These are phyloP conservation scores for Craniophora ligustri DNA, from an alignment of 2,888 invertebrate genomes.

Conservation along the genomic window DNA sequence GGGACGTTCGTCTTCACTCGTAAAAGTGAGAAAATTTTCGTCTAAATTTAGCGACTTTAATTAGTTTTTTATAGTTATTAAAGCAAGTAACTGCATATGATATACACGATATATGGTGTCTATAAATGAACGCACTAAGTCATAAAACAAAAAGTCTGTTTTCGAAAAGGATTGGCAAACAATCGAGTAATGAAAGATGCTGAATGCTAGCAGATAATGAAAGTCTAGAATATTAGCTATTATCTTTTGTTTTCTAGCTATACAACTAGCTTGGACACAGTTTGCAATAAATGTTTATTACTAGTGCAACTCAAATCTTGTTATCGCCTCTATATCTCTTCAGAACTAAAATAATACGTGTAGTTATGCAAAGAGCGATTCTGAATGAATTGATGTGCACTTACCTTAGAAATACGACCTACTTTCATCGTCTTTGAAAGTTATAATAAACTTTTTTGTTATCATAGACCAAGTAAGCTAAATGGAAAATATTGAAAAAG, in stretches of 20 bases:
- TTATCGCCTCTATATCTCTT: slow-evolving; percentile 20
- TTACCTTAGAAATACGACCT: slow-evolving; percentile 3
- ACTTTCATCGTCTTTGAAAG: no score
- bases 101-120: no score
- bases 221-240: slow-evolving; percentile 3
- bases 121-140: no score
- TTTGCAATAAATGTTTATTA: slow-evolving; percentile 22
- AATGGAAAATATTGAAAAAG: no score
- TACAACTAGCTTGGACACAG: slow-evolving; percentile 18
- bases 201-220: neutral
- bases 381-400: slow-evolving; percentile 4
- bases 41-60: no score
- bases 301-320: slow-evolving; percentile 21
- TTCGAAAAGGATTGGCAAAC: neutral
- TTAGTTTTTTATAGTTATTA: no score
- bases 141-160: no score
- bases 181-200: neutral
- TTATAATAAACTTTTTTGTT: no score
- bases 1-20: no score
- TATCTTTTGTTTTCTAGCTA: slow-evolving; percentile 13
- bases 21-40: no score
- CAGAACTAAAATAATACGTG: slow-evolving; percentile 2
- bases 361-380: slow-evolving; percentile 6
- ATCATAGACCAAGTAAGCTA: no score
- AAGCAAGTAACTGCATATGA: no score